Base-by-base conservation (phyloP, 2,888 invertebrate genomes). In the Criorhina ranunculi region DNA sequence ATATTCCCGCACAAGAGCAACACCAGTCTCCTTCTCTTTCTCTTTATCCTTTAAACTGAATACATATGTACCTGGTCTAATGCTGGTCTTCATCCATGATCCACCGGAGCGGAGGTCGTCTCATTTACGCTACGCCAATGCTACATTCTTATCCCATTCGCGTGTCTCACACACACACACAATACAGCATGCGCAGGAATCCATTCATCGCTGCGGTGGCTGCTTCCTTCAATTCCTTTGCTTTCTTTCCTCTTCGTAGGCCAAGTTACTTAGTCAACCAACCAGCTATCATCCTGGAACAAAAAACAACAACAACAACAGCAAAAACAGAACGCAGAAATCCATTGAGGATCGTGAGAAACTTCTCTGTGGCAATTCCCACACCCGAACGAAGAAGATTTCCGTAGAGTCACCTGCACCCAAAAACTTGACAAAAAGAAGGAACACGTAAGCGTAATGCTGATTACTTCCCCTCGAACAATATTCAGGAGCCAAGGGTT, bases 281-380 rank as follows among this genome's bases (percentile, higher is more conserved):
- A 35, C 51, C 59, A 73, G 57, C 40, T 57, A 55, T 46, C 55
- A 62, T 5, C 44, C 66, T 69, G 15, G 35, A 72, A 59, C 15
- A 66, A 51, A 29, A 79, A 64, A 76, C 70, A 70, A 67, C 49
- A 81, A 66, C 73, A 85, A 60, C 59, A 64, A 62, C 24, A 72
- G 40, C 60, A 73, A 57, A 40, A 77, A 53, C 67, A 75, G 57
- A 81, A 75, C 76, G 81, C 81, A 87, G 79, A 86, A 87, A 86
- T 81, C 87, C 86, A 87, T 87, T 87, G 88, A 81, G 88, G 89
- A 91, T 91, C 91, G 91, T 91, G 91, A 91, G 91, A 91, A 91
- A 91, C 90, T 91, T 90, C 88, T 89, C 90, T 90, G 88, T 89
- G 89, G 88, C 89, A 89, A 91, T 91, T 91, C 91, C 91, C 91